These are phyloP conservation scores for Spisula solida DNA, from an alignment of 2,888 invertebrate genomes.

Conservation along the genomic window DNA sequence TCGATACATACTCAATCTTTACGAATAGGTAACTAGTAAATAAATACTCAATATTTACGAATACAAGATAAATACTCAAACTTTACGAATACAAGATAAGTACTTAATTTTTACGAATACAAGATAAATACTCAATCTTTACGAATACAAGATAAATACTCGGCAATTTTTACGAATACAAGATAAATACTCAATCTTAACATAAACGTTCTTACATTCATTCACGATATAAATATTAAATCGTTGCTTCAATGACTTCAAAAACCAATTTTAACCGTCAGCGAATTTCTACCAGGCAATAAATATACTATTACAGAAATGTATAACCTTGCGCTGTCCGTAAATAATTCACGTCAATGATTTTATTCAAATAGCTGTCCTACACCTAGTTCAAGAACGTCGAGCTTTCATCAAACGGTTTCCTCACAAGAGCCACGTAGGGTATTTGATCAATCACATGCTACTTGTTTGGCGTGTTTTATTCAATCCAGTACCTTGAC, in stretches of 20 bases:
- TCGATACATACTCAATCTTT: too few species aligned
- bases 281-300: not conserved
- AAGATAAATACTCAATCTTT: too few species aligned
- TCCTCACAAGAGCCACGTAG: not conserved
- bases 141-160: not conserved
- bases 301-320: too few species aligned
- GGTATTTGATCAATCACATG: too few species aligned
- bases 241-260: not conserved
- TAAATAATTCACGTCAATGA: not conserved
- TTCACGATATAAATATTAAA: not conserved
- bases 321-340: not conserved
- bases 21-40: too few species aligned
- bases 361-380: not conserved
- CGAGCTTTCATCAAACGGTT: not conserved
- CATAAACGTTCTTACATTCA: not conserved
- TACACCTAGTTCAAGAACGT: not conserved
- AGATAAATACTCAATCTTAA: too few species aligned
- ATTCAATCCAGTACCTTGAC: too few species aligned
- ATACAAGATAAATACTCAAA: too few species aligned
- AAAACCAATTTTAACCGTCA: slow-evolving; percentile 1
- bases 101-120: too few species aligned
- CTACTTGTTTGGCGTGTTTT: too few species aligned
- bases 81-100: too few species aligned
- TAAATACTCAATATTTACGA: too few species aligned
- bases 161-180: not conserved